Conservation (phyloP, 1,140 invertebrate species). For the Bombus haemorrhoidalis region DNA sequence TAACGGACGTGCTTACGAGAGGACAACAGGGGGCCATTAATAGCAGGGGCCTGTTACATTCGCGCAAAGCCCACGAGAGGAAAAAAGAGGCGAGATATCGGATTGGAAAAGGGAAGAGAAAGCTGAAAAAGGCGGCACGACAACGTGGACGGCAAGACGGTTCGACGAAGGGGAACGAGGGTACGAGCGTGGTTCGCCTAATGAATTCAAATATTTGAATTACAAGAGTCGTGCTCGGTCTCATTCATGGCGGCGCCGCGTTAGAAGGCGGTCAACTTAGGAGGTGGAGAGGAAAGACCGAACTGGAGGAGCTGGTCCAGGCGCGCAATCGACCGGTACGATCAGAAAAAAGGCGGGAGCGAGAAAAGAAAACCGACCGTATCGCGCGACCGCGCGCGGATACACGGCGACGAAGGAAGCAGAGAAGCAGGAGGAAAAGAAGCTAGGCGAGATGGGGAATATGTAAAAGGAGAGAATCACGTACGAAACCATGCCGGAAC, state of each 20-base stretch:
- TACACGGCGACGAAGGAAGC: conserved; percentile 5
- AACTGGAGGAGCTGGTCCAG: conserved; percentile 54
- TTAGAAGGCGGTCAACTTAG: conserved; percentile 63
- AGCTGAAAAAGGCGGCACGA: neutral
- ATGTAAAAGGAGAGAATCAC: conserved; percentile 71
- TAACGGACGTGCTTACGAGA: conserved; percentile 63
- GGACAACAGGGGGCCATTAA: conserved; percentile 61
- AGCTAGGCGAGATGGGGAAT: conserved; percentile 40
- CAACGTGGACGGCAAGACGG: conserved; percentile 24
- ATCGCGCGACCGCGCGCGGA: conserved; percentile 16
- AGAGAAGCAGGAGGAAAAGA: neutral
- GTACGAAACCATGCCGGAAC: conserved; percentile 68
- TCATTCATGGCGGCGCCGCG: conserved; percentile 69
- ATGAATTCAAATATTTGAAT: conserved; percentile 77
- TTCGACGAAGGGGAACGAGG: conserved; percentile 4
- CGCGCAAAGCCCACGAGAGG: neutral
- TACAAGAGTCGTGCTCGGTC: conserved; percentile 69
- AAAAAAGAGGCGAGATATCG: conserved; percentile 4
- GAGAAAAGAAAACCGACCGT: conserved; percentile 64
- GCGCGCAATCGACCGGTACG: conserved; percentile 68
- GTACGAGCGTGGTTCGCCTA: conserved; percentile 55
- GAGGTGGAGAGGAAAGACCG: conserved; percentile 27
- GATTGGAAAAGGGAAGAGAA: neutral
- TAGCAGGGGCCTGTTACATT: conserved; percentile 55
- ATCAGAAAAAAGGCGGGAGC: conserved; percentile 71